phyloP scores from a whole-genome alignment of 1,140 invertebrate species.

The Rhizoglyphus robini region DNA sequence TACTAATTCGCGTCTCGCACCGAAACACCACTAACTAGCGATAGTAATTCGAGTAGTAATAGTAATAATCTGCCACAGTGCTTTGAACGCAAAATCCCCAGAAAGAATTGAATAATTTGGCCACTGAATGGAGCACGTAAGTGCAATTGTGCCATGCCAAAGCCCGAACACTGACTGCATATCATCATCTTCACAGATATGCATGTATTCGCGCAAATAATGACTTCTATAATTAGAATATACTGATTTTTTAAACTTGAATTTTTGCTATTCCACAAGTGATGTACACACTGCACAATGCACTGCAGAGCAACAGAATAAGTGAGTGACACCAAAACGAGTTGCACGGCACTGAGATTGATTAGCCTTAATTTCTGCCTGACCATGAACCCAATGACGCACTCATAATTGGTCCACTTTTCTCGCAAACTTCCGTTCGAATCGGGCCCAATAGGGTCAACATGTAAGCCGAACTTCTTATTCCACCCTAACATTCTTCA shows the following conservation, averaged over 20 bases:
- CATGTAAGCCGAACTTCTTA: too few relatives aligned
- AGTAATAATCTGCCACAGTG: neutral
- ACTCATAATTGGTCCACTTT: neutral
- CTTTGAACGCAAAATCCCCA: neutral
- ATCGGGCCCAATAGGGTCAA: too few relatives aligned
- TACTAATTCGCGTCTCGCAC: too few relatives aligned
- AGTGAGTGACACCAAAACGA: conserved; percentile 2
- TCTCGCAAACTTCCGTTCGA: too few relatives aligned
- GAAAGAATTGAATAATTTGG: neutral
- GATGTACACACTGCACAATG: neutral
- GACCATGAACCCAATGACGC: neutral
- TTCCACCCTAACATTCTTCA: too few relatives aligned
- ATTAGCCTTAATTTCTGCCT: neutral
- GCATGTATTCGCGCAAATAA: neutral
- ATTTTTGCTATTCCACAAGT: neutral
- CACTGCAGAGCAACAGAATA: neutral
- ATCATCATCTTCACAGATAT: neutral
- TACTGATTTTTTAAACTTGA: conserved; percentile 13
- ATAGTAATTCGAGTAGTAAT: neutral
- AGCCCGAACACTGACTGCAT: too few relatives aligned
- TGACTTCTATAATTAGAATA: neutral
- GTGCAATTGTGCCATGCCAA: neutral
- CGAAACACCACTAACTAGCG: too few relatives aligned
- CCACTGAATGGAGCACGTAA: neutral
- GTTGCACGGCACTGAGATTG: neutral